Conservation (phyloP, 2,797 vertebrate species). For the Jordanella pulchra region DNA sequence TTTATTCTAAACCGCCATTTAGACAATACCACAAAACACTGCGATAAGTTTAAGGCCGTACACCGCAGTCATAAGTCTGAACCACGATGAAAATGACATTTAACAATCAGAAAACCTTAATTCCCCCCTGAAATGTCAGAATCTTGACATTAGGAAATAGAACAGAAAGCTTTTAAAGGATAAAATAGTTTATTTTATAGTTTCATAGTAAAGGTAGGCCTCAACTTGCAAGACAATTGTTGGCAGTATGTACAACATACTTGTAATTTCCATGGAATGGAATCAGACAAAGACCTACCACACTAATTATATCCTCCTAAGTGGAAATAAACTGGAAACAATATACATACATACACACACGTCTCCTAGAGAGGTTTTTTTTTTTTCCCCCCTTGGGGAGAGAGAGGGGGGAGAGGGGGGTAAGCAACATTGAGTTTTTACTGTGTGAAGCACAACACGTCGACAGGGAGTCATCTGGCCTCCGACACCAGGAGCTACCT, state of each 20-base stretch:
- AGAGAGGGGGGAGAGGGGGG: slow-evolving; percentile 10
- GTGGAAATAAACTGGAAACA: slow-evolving; percentile 81
- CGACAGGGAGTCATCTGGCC: slow-evolving; percentile 54
- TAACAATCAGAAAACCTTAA: too few species aligned
- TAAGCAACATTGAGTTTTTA: slow-evolving; percentile 76
- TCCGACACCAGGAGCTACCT: slow-evolving; percentile 70
- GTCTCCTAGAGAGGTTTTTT: slow-evolving; percentile 78
- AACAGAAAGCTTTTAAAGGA: slow-evolving; percentile 75
- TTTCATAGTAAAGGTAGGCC: slow-evolving; percentile 96
- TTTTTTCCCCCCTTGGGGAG: slow-evolving; percentile 39
- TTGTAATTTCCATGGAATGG: slow-evolving; percentile 91
- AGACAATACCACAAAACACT: too few species aligned
- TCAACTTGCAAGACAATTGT: slow-evolving; percentile 95
- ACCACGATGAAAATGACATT: too few species aligned
- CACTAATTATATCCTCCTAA: slow-evolving; percentile 85
- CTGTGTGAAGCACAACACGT: slow-evolving; percentile 80
- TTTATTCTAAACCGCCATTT: too few species aligned
- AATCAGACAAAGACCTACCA: slow-evolving; percentile 79
- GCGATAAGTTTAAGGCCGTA: too few species aligned
- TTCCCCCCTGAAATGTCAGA: too few species aligned
- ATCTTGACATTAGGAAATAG: slow-evolving; percentile 1
- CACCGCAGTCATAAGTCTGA: too few species aligned
- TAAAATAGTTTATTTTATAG: slow-evolving; percentile 98
- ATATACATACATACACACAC: slow-evolving; percentile 79
- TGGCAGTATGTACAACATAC: slow-evolving; percentile 99